phyloP scores from a whole-genome alignment of 1,140 invertebrate species.

The Sarcophaga bullata region DNA sequence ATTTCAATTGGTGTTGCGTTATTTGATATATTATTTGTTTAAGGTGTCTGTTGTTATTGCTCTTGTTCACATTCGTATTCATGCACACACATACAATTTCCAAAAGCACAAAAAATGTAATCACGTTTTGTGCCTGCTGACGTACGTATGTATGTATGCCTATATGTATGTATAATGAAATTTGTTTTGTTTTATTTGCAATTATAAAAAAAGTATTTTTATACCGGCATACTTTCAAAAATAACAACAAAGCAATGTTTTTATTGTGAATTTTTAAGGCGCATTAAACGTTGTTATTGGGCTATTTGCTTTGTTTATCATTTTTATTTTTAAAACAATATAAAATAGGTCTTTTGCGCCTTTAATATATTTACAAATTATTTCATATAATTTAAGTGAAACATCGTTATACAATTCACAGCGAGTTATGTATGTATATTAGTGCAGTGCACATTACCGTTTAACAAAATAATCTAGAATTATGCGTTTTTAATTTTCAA shows the following conservation, averaged over 20 bases:
- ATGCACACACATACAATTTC: too few species aligned
- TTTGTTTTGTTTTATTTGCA: not conserved
- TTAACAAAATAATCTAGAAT: not conserved
- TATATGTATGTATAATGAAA: not conserved
- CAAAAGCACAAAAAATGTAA: too few species aligned
- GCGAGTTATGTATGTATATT: too few species aligned
- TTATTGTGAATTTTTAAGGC: constrained; percentile 19
- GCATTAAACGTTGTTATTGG: not conserved
- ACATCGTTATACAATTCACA: constrained; percentile 10
- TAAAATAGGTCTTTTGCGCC: constrained; percentile 21
- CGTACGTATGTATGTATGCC: not conserved
- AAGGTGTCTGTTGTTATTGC: too few species aligned
- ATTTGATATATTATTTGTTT: too few species aligned
- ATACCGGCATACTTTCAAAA: not conserved
- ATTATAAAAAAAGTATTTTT: not conserved
- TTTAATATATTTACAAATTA: constrained; percentile 7
- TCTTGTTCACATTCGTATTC: too few species aligned
- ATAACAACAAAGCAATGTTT: not conserved
- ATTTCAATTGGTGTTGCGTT: too few species aligned
- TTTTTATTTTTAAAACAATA: not conserved
- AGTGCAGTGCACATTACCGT: too few species aligned
- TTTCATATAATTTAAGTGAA: not conserved
- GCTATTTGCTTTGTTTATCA: constrained; percentile 2
- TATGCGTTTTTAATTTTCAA: not conserved
- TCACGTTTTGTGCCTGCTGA: too few species aligned